A percentile compares a stretch with the other conserved stretches of the same genome.
Evolutionary conservation across 2,888 invertebrate species (phyloP).

Genomic region (Lampropteryx suffumata): DNA sequence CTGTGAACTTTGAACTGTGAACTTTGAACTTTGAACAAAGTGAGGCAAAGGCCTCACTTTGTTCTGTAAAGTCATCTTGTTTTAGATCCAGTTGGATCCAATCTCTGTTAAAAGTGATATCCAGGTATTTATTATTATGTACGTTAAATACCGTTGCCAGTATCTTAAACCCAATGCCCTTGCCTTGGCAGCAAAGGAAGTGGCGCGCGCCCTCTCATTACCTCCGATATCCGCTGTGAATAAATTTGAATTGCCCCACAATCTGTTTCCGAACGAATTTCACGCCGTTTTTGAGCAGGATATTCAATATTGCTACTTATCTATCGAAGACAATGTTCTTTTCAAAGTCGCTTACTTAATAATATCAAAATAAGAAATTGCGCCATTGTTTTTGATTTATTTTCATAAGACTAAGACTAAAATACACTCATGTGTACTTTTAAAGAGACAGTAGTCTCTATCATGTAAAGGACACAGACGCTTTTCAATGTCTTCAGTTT

Average conservation of each 20-base stretch:
- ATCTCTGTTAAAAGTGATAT: not conserved
- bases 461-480: no score
- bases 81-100: no score
- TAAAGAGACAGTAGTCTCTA: no score
- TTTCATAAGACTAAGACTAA: no score
- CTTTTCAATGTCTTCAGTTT: no score
- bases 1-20: no score
- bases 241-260: slow-evolving; percentile 25
- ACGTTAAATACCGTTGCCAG: not conserved
- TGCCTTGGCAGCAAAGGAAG: slow-evolving; percentile 9
- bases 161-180: not conserved
- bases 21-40: no score
- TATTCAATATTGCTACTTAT: slow-evolving; percentile 18
- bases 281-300: slow-evolving; percentile 13
- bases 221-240: slow-evolving; percentile 26
- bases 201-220: slow-evolving; percentile 24
- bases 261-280: slow-evolving; percentile 27
- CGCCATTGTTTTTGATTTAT: no score
- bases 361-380: not conserved
- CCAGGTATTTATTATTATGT: not conserved
- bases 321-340: not conserved
- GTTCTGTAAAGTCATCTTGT: no score
- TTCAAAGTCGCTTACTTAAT: not conserved
- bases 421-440: no score
- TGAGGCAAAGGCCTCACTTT: no score